These are phyloP conservation scores for Thomomys bottae DNA, from an alignment of 2,113 vertebrate genomes.

Conservation along the genomic window DNA sequence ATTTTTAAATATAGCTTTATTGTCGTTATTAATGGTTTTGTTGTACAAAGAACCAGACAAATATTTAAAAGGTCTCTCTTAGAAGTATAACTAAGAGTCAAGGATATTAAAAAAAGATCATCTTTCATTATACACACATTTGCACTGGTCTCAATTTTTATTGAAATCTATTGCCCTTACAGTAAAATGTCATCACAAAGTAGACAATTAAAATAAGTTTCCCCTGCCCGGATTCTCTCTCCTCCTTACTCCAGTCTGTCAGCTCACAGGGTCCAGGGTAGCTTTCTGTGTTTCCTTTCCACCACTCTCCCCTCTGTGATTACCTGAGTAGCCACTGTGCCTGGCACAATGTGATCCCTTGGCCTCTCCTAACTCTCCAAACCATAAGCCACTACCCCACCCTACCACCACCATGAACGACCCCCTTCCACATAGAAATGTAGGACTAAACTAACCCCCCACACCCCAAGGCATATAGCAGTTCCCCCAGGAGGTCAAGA, in stretches of 20 bases:
- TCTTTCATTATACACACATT: background rate
- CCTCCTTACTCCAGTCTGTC: background rate
- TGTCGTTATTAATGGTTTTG: too few relatives aligned
- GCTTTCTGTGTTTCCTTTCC: background rate
- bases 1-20: too few relatives aligned
- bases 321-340: background rate
- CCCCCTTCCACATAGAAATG: background rate
- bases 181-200: background rate
- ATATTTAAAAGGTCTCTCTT: slow-evolving; percentile 5
- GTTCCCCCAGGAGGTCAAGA: background rate
- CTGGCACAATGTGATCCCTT: background rate
- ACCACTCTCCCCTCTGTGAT: fast-evolving
- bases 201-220: background rate
- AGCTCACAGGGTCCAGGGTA: background rate
- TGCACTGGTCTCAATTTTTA: background rate
- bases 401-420: background rate
- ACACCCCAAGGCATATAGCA: background rate
- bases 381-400: too few relatives aligned
- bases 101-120: background rate
- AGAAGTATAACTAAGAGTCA: background rate
- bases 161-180: slow-evolving; percentile 22
- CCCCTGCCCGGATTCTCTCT: background rate
- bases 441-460: background rate
- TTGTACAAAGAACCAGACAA: too few relatives aligned
- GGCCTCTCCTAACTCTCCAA: background rate